Conservation (phyloP, 2,113 vertebrate genomes). For the Oenanthe oenanthe region DNA sequence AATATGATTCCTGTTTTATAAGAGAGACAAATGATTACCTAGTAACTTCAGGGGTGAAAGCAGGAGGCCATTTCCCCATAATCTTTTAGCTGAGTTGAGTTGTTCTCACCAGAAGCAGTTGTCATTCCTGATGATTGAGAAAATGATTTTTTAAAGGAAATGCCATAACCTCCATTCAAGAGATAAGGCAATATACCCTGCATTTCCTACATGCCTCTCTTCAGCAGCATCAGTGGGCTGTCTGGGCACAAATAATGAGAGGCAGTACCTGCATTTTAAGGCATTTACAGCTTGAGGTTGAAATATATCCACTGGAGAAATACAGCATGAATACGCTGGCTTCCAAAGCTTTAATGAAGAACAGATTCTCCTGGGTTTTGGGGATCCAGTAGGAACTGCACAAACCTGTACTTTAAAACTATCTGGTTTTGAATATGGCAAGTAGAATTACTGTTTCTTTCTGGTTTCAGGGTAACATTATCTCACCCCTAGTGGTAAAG, state of each 20-base stretch:
- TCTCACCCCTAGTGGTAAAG: neutral
- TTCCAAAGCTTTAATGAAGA: neutral
- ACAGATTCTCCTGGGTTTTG: neutral
- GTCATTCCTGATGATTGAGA: neutral
- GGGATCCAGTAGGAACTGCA: neutral
- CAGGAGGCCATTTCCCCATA: neutral
- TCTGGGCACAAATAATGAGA: neutral
- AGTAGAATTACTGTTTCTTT: neutral
- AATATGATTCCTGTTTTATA: neutral
- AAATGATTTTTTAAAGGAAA: neutral
- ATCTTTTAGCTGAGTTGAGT: neutral
- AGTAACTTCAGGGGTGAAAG: neutral
- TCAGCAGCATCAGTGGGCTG: neutral
- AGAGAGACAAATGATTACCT: neutral
- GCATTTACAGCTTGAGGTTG: neutral
- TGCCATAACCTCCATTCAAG: neutral
- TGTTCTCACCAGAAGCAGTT: neutral
- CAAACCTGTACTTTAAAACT: neutral
- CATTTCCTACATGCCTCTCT: neutral
- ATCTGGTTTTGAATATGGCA: neutral
- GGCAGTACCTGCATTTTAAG: neutral
- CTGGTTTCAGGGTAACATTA: neutral
- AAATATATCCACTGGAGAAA: neutral
- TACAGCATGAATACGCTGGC: accelerated
- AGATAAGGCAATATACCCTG: neutral